Evolutionary conservation across 2,888 invertebrate species (phyloP).

Genomic region (Shargacucullia verbasci): DNA sequence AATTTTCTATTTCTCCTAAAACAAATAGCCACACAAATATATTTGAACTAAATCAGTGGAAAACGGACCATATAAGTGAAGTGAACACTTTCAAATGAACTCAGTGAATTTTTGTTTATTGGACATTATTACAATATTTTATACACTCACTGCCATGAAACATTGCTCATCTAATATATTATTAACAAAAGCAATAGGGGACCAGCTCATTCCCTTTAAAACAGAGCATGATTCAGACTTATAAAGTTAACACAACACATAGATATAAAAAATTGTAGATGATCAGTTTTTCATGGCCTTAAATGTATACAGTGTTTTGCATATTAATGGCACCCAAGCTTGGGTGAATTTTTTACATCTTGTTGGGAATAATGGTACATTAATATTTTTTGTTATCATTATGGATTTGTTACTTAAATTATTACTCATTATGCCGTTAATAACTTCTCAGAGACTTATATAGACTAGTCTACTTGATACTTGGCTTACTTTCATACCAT

Average conservation of each 20-base stretch:
- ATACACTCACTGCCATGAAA: constrained; percentile 52
- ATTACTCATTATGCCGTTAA: constrained; percentile 44
- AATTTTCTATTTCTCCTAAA: constrained; percentile 11
- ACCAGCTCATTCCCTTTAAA: constrained; percentile 46
- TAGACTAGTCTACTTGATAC: constrained; percentile 36
- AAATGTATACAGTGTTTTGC: constrained; percentile 44
- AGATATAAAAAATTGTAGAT: constrained; percentile 29
- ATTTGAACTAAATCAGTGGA: constrained; percentile 56
- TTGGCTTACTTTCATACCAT: constrained; percentile 34
- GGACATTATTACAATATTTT: constrained; percentile 58
- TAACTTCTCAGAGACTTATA: constrained; percentile 27
- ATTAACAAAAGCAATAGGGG: constrained; percentile 48
- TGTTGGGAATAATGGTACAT: constrained; percentile 52
- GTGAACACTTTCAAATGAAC: constrained; percentile 69
- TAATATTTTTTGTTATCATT: constrained; percentile 42
- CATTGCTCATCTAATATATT: constrained; percentile 40
- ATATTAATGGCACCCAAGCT: constrained; percentile 16
- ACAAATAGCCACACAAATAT: constrained; percentile 39
- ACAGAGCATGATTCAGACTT: constrained; percentile 46
- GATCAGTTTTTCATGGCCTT: constrained; percentile 33
- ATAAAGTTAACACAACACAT: constrained; percentile 40
- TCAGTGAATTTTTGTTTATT: constrained; percentile 61
- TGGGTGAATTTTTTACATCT: constrained; percentile 44
- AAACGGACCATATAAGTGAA: constrained; percentile 68
- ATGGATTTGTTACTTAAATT: constrained; percentile 53